These are phyloP conservation scores for Lepus oiostolus DNA, from an alignment of 2,797 vertebrate genomes.

Conservation along the genomic window DNA sequence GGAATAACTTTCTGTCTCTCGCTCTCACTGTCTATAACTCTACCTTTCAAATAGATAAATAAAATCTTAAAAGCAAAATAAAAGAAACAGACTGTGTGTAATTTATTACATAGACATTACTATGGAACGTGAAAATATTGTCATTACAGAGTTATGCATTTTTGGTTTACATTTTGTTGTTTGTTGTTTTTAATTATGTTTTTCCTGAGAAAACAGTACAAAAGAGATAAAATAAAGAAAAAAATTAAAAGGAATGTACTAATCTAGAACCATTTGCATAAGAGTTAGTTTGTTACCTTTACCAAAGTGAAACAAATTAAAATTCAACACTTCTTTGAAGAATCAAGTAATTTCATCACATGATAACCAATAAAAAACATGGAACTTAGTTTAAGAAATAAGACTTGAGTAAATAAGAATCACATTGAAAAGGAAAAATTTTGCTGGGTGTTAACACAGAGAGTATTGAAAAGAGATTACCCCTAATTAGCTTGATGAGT, in stretches of 20 bases:
- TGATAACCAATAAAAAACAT: slow-evolving; percentile 46
- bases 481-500: slow-evolving; percentile 77
- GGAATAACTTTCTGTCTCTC: too few species aligned
- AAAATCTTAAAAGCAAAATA: too few species aligned
- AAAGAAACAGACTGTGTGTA: not conserved
- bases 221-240: not conserved
- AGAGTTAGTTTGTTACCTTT: not conserved
- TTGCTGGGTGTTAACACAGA: slow-evolving; percentile 67
- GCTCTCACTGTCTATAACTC: too few species aligned
- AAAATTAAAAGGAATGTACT: slow-evolving; percentile 36
- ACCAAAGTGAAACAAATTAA: not conserved
- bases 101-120: not conserved
- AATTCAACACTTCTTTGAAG: slow-evolving; percentile 9
- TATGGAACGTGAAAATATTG: not conserved
- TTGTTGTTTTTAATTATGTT: not conserved
- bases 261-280: not conserved
- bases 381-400: slow-evolving; percentile 35
- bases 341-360: not conserved
- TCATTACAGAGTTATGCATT: not conserved
- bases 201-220: not conserved
- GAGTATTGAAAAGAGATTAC: slow-evolving; percentile 72
- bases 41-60: too few species aligned
- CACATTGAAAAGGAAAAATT: slow-evolving; percentile 48
- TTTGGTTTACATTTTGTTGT: not conserved
- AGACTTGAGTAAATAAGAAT: slow-evolving; percentile 60